phyloP scores from a whole-genome alignment of 2,888 invertebrate genomes.

The Platycheirus albimanus region DNA sequence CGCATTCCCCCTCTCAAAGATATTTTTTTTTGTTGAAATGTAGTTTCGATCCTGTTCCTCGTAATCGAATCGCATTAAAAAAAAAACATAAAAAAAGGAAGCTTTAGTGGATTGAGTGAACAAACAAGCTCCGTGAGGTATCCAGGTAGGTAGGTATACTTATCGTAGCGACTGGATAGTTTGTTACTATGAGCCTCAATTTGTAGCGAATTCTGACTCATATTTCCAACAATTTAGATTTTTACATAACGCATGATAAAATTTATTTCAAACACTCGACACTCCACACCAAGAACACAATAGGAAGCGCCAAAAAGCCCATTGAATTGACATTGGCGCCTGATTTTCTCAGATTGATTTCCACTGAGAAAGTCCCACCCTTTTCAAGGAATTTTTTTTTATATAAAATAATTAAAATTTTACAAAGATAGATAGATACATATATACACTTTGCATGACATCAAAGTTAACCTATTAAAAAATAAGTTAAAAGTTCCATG shows the following conservation, averaged over 20 bases:
- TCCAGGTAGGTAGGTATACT: too few relatives aligned
- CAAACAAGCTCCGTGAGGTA: too few relatives aligned
- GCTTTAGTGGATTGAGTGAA: too few relatives aligned
- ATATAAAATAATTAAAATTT: constrained; percentile 12
- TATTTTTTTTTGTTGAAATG: too few relatives aligned
- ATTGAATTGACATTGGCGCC: constrained; percentile 31
- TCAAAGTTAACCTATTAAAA: constrained; percentile 24
- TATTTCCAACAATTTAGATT: not conserved
- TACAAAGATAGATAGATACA: not conserved
- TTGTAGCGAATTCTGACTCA: not conserved
- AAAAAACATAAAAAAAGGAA: too few relatives aligned
- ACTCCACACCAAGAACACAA: not conserved
- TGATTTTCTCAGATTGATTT: not conserved
- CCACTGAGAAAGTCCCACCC: constrained; percentile 17
- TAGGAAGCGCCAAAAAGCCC: constrained; percentile 12
- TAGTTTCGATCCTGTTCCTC: too few relatives aligned
- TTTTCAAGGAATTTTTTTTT: too few relatives aligned
- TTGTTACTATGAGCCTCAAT: not conserved
- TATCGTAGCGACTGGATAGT: too few relatives aligned
- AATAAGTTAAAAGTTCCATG: constrained; percentile 19
- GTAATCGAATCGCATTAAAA: too few relatives aligned
- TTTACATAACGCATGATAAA: constrained; percentile 53
- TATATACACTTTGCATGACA: constrained; percentile 10
- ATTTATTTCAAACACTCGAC: not conserved
- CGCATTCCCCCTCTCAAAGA: too few relatives aligned